These are phyloP conservation scores for Cheilosia pagana DNA, from an alignment of 2,888 invertebrate species.

Conservation along the genomic window DNA sequence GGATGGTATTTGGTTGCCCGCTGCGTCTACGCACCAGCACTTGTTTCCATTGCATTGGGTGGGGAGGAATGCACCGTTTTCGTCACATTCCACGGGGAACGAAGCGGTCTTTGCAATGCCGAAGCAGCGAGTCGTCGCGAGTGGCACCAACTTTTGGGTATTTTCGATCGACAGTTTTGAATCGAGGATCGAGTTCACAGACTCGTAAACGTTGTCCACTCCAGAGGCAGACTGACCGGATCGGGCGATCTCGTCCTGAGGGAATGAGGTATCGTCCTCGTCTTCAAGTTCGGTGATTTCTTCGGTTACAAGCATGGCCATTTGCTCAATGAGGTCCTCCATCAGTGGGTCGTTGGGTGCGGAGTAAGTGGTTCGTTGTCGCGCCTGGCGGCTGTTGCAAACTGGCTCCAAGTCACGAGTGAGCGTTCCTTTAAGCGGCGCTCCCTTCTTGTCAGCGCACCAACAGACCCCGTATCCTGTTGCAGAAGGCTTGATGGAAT, in stretches of 20 bases:
- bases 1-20: conserved; percentile 88
- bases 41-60: conserved; percentile 89
- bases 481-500: conserved; percentile 13
- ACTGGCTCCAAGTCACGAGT: conserved; percentile 90
- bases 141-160: conserved; percentile 78
- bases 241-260: conserved; percentile 35
- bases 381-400: conserved; percentile 92
- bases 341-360: conserved; percentile 85
- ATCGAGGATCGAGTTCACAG: conserved; percentile 80
- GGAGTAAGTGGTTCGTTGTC: conserved; percentile 84
- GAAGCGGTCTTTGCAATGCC: conserved; percentile 82
- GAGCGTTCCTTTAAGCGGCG: conserved; percentile 91
- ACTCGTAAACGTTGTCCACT: conserved; percentile 80
- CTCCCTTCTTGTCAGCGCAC: conserved; percentile 93
- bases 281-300: conserved; percentile 79
- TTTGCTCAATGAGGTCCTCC: conserved; percentile 89
- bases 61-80: conserved; percentile 89
- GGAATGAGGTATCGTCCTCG: conserved; percentile 20
- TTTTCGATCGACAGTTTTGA: conserved; percentile 82
- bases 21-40: conserved; percentile 95
- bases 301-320: conserved; percentile 85
- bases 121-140: conserved; percentile 83
- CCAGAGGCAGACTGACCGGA: conserved; percentile 81
- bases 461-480: conserved; percentile 89
- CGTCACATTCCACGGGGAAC: conserved; percentile 86